Evolutionary conservation across 2,888 invertebrate genomes (phyloP), one percentile per base, ranked within the genome.

Genomic region (Pogonocherus hispidulus): DNA sequence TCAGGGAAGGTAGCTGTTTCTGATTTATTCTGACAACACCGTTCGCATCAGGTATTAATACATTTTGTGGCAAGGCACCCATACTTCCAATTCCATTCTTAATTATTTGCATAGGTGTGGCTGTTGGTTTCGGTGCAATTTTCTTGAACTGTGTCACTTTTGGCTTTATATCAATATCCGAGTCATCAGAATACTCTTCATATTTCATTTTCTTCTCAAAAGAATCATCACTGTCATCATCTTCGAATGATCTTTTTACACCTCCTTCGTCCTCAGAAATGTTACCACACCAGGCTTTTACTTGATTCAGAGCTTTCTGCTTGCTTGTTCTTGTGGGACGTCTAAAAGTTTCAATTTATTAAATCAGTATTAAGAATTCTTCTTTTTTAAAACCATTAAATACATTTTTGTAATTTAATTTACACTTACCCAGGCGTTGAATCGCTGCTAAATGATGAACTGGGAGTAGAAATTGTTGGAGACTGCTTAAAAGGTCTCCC

Each of bases 221-320:
- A 0, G 84, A 82, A 49, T 85, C 85, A 62, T 85, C 85, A 65
- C 82, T 82, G 59, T 81, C 82, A 18, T 71, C 76, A 22, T 79
- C 79, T 18, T 78, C 77, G 23, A 72, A 72, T 51, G 75, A 69
- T 2, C 81, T 70, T 65, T 82, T 82, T 9, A 73, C 64, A n/a
- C 77, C 69, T 27, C 68, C 69, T 51, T 81, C 82, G 37, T 89
- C 89, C 18, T 89, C 87, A 47, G 87, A 87, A 82, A 89, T 89
- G 0, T 88, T 91, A 11, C 93, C 93, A 76, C 93, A 93, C 95
- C 94, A 95, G 68, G 92, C 92, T 81, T 94, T 94, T 63, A 94
- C 94, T 82, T 94, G 93, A 83, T 93, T 93, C 82, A 94, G 86
- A 0, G 94, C 94, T 76, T 93, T 93, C 55, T 91, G 92, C 83